phyloP scores from a whole-genome alignment of 2,797 vertebrate genomes.

The Alauda arvensis region DNA sequence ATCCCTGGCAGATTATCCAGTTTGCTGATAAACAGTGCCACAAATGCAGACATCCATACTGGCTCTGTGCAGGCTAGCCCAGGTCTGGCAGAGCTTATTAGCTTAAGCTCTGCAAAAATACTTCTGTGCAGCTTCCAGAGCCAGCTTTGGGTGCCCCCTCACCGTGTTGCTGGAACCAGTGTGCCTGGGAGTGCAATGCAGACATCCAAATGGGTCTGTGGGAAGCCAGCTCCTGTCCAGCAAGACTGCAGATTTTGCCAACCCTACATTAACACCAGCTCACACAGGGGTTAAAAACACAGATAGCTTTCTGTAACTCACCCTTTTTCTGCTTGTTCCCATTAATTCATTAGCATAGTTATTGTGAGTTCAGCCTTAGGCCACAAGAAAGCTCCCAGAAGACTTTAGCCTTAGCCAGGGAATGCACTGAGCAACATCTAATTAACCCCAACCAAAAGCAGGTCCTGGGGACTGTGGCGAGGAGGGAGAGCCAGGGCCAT shows the following conservation, averaged over 20 bases:
- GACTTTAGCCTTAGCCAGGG: slow-evolving; percentile 37
- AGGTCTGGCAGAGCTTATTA: slow-evolving; percentile 52
- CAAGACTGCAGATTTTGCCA: neutral
- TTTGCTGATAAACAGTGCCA: slow-evolving; percentile 48
- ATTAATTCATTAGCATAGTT: slow-evolving; percentile 60
- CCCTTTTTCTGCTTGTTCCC: slow-evolving; percentile 28
- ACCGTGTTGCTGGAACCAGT: neutral
- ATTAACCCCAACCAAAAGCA: slow-evolving; percentile 60
- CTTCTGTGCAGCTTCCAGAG: slow-evolving; percentile 27
- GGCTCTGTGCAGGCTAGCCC: slow-evolving; percentile 23
- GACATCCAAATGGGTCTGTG: neutral
- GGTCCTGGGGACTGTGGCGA: slow-evolving; percentile 29
- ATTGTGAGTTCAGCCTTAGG: slow-evolving; percentile 57
- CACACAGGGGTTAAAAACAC: slow-evolving; percentile 39
- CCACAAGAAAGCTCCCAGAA: slow-evolving; percentile 51
- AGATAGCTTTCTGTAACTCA: slow-evolving; percentile 31
- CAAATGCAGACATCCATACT: slow-evolving; percentile 17
- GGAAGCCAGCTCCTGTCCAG: slow-evolving; percentile 26
- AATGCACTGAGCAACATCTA: slow-evolving; percentile 53
- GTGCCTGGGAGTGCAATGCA: neutral
- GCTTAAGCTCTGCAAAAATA: slow-evolving; percentile 45
- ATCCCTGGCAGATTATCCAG: slow-evolving; percentile 49
- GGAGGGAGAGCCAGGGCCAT: slow-evolving; percentile 43
- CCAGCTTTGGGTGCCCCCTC: neutral
- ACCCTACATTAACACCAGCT: neutral